Conservation (phyloP, 2,888 invertebrate species). For the Cosmopolites sordidus region DNA sequence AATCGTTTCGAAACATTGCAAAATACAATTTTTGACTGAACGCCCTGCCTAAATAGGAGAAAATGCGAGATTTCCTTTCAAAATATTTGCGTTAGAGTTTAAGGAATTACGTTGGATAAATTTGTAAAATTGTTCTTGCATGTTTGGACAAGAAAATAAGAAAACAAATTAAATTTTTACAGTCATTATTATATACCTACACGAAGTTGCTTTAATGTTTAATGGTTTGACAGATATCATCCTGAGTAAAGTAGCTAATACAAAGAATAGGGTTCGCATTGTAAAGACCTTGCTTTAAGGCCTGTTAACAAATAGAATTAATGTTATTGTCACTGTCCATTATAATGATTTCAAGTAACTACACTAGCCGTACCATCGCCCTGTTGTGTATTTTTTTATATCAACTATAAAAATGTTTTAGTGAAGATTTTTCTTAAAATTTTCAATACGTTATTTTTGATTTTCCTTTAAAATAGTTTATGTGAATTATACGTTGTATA, state of each 20-base stretch:
- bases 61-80: too few species aligned
- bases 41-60: too few species aligned
- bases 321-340: constrained; percentile 43
- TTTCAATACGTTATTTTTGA: background rate
- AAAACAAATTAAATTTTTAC: constrained; percentile 38
- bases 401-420: constrained; percentile 20
- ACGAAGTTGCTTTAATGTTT: constrained; percentile 31
- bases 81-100: constrained; percentile 15
- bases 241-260: constrained; percentile 40
- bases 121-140: constrained; percentile 13
- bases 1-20: too few species aligned
- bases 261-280: constrained; percentile 44
- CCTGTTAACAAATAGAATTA: constrained; percentile 47
- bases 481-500: background rate
- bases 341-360: constrained; percentile 41
- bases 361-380: constrained; percentile 30
- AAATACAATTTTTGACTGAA: too few species aligned
- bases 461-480: background rate
- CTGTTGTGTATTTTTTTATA: constrained; percentile 30
- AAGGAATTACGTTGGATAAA: constrained; percentile 10
- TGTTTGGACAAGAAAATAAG: constrained; percentile 30
- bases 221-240: constrained; percentile 39
- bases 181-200: constrained; percentile 42
- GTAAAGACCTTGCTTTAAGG: constrained; percentile 44
- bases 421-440: constrained; percentile 1